phyloP scores from a whole-genome alignment of 1,140 invertebrate genomes.

The Drosophila tani region DNA sequence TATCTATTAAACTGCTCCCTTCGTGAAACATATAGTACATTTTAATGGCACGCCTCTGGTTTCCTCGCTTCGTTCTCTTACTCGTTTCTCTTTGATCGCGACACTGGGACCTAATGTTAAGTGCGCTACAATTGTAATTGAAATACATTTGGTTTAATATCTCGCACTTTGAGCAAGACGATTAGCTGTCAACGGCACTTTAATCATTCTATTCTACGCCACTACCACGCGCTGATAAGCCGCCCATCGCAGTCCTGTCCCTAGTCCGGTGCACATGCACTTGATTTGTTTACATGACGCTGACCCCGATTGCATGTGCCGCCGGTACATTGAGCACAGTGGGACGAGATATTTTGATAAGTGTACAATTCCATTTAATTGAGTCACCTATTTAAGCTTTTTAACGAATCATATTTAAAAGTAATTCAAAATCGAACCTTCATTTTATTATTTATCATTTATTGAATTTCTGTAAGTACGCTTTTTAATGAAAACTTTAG shows the following conservation, averaged over 20 bases:
- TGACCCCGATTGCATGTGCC: slow-evolving; percentile 23
- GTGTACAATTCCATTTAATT: not conserved
- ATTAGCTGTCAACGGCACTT: slow-evolving; percentile 50
- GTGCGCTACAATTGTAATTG: slow-evolving; percentile 49
- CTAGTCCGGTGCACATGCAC: slow-evolving; percentile 47
- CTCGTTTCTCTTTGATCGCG: slow-evolving; percentile 16
- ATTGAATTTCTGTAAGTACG: not conserved
- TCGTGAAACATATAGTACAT: not conserved
- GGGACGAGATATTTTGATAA: not conserved
- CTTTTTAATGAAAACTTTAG: no score
- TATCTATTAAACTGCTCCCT: not conserved
- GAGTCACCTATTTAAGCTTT: not conserved
- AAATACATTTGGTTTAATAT: slow-evolving; percentile 46
- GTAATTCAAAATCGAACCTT: not conserved
- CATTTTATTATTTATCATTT: not conserved
- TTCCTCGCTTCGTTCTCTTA: slow-evolving; percentile 6
- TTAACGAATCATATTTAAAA: not conserved
- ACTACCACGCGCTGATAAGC: slow-evolving; percentile 40
- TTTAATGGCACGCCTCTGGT: slow-evolving; percentile 5
- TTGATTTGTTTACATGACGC: slow-evolving; percentile 45
- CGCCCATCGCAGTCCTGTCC: slow-evolving; percentile 25
- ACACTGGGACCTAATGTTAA: slow-evolving; percentile 33
- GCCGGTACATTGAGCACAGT: slow-evolving; percentile 19
- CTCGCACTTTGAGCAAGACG: slow-evolving; percentile 43
- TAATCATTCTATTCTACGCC: slow-evolving; percentile 42